Evolutionary conservation across 1,140 invertebrate genomes (phyloP), one percentile per base, ranked within the genome.

Genomic region (Dreissena rostriformis): DNA sequence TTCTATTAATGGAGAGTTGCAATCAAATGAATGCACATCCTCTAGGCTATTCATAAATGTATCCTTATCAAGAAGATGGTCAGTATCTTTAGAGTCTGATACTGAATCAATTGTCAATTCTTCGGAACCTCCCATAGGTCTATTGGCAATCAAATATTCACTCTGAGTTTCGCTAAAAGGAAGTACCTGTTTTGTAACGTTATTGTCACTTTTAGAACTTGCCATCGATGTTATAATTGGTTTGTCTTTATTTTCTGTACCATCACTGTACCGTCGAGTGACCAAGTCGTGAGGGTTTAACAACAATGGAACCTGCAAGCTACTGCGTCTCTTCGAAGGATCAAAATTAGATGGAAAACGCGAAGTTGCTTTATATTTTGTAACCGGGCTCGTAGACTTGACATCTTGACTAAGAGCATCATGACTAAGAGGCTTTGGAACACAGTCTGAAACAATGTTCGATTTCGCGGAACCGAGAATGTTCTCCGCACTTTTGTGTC

Each of bases 231-330:
- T 28, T n/a, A 68, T 24, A 24, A 72, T 51, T 66, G 51, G 10
- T 10, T 49, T 53, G 15, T 70, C 53, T 70, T 51, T 65, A 14
- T 76, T 53, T 19, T 76, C 53, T n/a, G 19, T 76, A 24, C 81
- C 73, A 61, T 83, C 81, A 53, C 81, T 83, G 57, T 76, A 73
- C 24, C 81, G 57, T 29, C 81, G 53, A 28, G 24, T n/a, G 7
- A 76, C 29, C 19, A 70, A 39, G 39, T 77, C 73, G 22, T 76
- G 73, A 14, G 72, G 81, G 8, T 75, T 83, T 15, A 83, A 61
- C 22, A 77, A 63, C 39, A 70, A 55, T 49, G 78, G 78, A 61
- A 80, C 78, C 71, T 80, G 67, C 22, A 80, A 63, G 61, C 78
- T 80, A 29, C 78, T 80, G 49, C 78, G 28, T 2, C 78, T 51